Conservation (phyloP, 2,888 invertebrate genomes). For the Ormia ochracea region DNA sequence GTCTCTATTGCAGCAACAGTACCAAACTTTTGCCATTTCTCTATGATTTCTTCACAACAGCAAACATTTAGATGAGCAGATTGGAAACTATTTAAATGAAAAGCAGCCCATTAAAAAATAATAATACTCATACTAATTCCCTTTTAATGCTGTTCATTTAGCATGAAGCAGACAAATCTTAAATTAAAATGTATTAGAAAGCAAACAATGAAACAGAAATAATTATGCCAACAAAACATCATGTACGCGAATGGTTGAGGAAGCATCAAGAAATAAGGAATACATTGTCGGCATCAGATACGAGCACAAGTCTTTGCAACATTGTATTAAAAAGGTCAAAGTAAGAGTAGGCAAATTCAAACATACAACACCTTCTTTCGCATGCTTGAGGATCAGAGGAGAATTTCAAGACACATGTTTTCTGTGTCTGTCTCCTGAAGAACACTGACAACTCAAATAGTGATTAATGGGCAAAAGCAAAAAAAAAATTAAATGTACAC, state of each 20-base stretch:
- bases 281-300: constrained; percentile 36
- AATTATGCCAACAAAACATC: constrained; percentile 32
- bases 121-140: background rate
- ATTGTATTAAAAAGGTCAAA: constrained; percentile 48
- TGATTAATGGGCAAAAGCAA: constrained; percentile 33
- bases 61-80: too few species aligned
- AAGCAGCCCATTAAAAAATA: background rate
- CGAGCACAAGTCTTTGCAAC: constrained; percentile 38
- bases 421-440: constrained; percentile 1
- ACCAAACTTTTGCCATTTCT: too few species aligned
- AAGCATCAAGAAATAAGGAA: background rate
- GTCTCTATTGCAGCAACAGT: too few species aligned
- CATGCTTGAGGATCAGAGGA: background rate
- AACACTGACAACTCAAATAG: constrained; percentile 22
- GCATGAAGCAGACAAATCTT: background rate
- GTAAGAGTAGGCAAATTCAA: constrained; percentile 28
- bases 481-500: constrained; percentile 27
- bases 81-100: too few species aligned
- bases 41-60: too few species aligned
- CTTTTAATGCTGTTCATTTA: background rate
- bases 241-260: background rate
- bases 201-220: constrained; percentile 11
- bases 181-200: constrained; percentile 1
- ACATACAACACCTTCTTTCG: constrained; percentile 15
- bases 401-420: constrained; percentile 36